phyloP scores from a whole-genome alignment of 2,888 invertebrate species.

The Luffia ferchaultella region DNA sequence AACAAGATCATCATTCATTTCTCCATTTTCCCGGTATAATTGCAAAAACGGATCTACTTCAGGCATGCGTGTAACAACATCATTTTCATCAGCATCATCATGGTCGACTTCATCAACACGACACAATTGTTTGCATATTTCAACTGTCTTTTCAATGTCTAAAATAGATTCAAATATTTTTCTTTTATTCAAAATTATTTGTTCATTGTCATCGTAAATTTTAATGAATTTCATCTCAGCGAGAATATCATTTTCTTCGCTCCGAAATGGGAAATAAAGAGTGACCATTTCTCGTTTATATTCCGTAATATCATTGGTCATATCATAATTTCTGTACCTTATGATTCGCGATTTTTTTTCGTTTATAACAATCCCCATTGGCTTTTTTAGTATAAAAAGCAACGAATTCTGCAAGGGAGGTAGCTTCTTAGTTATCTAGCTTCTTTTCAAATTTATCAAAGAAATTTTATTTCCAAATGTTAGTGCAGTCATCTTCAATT shows the following conservation, averaged over 20 bases:
- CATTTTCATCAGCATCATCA: conserved; percentile 7
- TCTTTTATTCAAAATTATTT: conserved; percentile 16
- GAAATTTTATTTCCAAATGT: conserved; percentile 27
- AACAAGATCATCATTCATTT: conserved; percentile 16
- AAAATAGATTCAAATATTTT: conserved; percentile 18
- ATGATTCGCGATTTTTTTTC: background rate
- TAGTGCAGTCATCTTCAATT: conserved; percentile 16
- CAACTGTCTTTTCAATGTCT: conserved; percentile 19
- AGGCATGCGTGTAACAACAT: conserved; percentile 9
- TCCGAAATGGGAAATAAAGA: background rate
- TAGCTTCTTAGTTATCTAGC: conserved; percentile 19
- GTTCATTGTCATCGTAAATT: background rate
- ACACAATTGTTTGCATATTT: conserved; percentile 20
- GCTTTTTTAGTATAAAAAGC: conserved; percentile 16
- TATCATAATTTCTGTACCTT: too few relatives aligned
- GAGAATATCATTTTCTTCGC: background rate
- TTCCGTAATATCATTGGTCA: background rate
- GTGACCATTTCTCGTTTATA: background rate
- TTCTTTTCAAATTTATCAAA: conserved; percentile 24
- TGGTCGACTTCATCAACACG: conserved; percentile 16
- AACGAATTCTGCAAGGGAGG: conserved; percentile 23
- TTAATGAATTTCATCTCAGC: conserved; percentile 10
- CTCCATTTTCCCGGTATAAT: conserved; percentile 11
- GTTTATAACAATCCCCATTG: background rate
- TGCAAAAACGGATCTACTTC: conserved; percentile 14